These are phyloP conservation scores for Mythimna pallens DNA, from an alignment of 2,888 invertebrate species.

Conservation along the genomic window DNA sequence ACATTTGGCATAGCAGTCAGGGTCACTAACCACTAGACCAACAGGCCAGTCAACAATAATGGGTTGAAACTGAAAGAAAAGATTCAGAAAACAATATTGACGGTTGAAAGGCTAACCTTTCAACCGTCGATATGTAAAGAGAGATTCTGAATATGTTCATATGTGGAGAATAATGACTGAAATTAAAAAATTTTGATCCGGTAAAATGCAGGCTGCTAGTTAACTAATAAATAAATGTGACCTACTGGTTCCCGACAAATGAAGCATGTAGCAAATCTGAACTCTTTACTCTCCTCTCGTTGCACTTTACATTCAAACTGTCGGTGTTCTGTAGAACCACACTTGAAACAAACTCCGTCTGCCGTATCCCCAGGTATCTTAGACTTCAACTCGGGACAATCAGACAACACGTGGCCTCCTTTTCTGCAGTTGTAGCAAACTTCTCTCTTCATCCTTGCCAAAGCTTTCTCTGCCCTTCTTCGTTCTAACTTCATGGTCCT, in stretches of 20 bases:
- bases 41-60: neutral
- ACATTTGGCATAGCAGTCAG: too few relatives aligned
- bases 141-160: neutral
- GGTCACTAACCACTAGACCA: too few relatives aligned
- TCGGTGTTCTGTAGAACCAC: slow-evolving; percentile 96
- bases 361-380: slow-evolving; percentile 87
- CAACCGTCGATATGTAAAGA: too few relatives aligned
- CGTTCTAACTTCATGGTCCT: slow-evolving; percentile 93
- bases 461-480: slow-evolving; percentile 93
- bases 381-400: slow-evolving; percentile 93
- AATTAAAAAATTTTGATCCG: too few relatives aligned
- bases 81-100: neutral
- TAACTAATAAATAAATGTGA: slow-evolving; percentile 40
- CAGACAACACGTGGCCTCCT: slow-evolving; percentile 95
- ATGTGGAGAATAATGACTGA: neutral
- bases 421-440: slow-evolving; percentile 95
- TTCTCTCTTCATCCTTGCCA: slow-evolving; percentile 92
- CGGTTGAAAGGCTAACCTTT: too few relatives aligned
- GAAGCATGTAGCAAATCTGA: slow-evolving; percentile 96
- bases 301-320: slow-evolving; percentile 94
- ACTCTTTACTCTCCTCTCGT: slow-evolving; percentile 90
- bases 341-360: slow-evolving; percentile 96
- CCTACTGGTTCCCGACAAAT: slow-evolving; percentile 94
- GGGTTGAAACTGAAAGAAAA: neutral
- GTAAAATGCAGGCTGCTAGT: too few relatives aligned